Base-by-base conservation (phyloP, 2,797 vertebrate genomes). In the Sciurus vulgaris region DNA sequence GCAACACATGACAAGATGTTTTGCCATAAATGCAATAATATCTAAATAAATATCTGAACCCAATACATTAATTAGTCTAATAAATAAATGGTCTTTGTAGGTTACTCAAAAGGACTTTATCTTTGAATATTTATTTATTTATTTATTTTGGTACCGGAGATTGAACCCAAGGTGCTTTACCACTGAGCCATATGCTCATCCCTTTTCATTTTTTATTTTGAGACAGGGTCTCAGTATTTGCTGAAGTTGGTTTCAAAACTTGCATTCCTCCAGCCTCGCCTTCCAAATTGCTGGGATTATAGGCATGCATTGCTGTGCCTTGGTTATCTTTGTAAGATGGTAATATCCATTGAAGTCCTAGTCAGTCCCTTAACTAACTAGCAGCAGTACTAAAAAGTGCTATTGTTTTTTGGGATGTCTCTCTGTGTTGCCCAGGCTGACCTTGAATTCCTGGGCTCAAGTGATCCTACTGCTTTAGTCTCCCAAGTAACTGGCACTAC, bases 1-100 rank as follows among this genome's bases (percentile, higher is more conserved):
- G 15, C 51, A 70, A 49, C 74, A 35, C 11, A 41, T 3, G 51
- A 76, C 59, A 88, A 93, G 35, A 51, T 59, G 24, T 54, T 74
- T 94, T 90, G 79, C 44, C 65, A 44, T 83, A 76, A 94, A 97
- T 63, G 26, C 38, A 91, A 33, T 7, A 24, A n/a, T 76, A 51
- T 86, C 70, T 88, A 30, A 78, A 67, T 88, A 92, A 86, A n/a
- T 51, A 86, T 78, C 30, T 41, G 63, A 94, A 35, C 70, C 41
- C 28, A 79, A 4, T 49, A 76, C 85, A 44, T 83, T 89, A 89
- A 86, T 30, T 83, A 70, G 33, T 78, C 44, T 94, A 79, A 77
- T 70, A 77, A 47, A 38, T 65, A 73, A 89, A 47, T 95, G 28
- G 15, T n/a, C n/a, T 95, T 89, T 89, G 38, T 44, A 6, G 26